phyloP scores from a whole-genome alignment of 2,113 vertebrate genomes.

The Ammospiza caudacuta region DNA sequence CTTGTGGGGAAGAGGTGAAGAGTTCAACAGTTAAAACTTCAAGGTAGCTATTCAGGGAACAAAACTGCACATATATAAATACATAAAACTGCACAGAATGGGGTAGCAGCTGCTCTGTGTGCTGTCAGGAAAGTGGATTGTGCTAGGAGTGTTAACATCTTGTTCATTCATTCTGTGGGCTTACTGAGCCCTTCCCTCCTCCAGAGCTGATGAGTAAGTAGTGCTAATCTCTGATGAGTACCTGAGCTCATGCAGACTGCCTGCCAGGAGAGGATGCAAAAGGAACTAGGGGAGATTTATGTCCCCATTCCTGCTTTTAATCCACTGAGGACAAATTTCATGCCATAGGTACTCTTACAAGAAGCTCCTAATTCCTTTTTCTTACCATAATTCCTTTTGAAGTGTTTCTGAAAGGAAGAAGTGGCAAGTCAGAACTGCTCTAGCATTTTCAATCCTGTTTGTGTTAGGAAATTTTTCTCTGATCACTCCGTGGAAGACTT shows the following conservation, averaged over 20 bases:
- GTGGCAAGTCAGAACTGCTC: background rate
- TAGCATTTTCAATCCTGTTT: background rate
- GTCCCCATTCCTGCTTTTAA: background rate
- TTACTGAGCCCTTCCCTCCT: background rate
- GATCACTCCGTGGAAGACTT: background rate
- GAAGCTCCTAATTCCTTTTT: background rate
- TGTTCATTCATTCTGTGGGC: background rate
- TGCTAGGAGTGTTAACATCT: background rate
- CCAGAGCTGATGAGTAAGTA: background rate
- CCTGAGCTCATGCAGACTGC: background rate
- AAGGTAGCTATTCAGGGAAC: background rate
- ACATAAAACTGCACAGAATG: background rate
- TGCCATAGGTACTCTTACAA: background rate
- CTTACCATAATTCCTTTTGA: background rate
- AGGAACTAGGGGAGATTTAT: background rate
- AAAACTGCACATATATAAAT: background rate
- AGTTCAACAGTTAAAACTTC: background rate
- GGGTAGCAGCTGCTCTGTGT: background rate
- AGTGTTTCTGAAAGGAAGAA: background rate
- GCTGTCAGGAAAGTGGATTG: background rate
- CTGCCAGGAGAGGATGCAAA: background rate
- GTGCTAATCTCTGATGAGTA: background rate
- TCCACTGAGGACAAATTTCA: background rate
- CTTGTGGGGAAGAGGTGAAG: constrained; percentile 67
- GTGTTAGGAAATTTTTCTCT: background rate